Base-by-base conservation (phyloP, 1,140 invertebrate species). In the Temnothorax curvispinosus region DNA sequence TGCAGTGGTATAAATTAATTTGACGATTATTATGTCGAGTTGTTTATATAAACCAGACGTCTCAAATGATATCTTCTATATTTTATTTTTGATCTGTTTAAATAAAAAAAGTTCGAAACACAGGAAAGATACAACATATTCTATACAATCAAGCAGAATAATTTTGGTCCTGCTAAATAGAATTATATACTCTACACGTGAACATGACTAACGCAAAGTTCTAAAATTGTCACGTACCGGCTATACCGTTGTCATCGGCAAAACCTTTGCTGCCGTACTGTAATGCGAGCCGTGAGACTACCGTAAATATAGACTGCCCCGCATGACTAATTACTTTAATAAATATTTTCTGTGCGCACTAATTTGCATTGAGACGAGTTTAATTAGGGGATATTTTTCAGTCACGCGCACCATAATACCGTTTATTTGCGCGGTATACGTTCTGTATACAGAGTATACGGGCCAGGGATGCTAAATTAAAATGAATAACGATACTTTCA, bases 301-400 rank as follows among this genome's bases (percentile, higher is more conserved):
- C 52, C 67, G 54, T 84, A 82, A 74, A 82, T 74, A 74, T 74
- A 82, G 80, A 82, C 80, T 58, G 52, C 27, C 80, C 54, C 69
- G 54, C 69, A 50, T 84, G 69, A 84, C 54, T 84, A 84, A 84
- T 84, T 75, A 64, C 80, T 75, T 74, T 84, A 84, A 84, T 84
- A 84, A 84, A 84, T 84, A 84, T 84, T 84, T 84, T 60, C 80
- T 47, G 69, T 44, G 56, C 69, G 56, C 69, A 56, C 80, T 84
- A 84, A 84, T 84, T 84, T 75, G 69, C 80, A 84, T 84, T 60
- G 80, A 84, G 80, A 84, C 58, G 80, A 62, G 80, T 84, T 84
- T 84, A 84, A 84, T 84, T 84, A 84, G 54, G 35, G 80, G n/a
- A 84, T 84, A 84, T 84, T 84, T 84, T 84, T 84, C 69, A 84